phyloP scores from a whole-genome alignment of 2,888 invertebrate genomes.

The Ditula angustiorana region DNA sequence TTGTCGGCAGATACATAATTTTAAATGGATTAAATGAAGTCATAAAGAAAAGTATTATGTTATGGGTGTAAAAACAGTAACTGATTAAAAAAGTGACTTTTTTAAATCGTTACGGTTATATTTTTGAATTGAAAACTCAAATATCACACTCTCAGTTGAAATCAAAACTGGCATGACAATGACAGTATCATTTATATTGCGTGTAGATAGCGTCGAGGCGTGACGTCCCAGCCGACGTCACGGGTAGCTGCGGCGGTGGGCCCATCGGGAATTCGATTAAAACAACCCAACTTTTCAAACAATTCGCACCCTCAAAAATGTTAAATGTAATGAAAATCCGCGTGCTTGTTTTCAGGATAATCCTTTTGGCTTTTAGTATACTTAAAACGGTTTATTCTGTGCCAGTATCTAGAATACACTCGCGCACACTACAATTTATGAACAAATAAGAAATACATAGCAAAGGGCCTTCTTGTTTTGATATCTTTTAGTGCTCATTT shows the following conservation, averaged over 20 bases:
- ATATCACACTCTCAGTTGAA: background rate
- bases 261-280: constrained; percentile 68
- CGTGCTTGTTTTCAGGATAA: background rate
- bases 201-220: constrained; percentile 8
- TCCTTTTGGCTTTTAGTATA: background rate
- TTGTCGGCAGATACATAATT: too few species aligned
- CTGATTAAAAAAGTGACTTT: too few species aligned
- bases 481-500: too few species aligned
- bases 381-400: background rate
- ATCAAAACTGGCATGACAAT: background rate
- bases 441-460: too few species aligned
- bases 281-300: constrained; percentile 65
- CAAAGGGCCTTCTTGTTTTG: too few species aligned
- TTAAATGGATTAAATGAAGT: too few species aligned
- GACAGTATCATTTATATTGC: background rate
- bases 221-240: constrained; percentile 17
- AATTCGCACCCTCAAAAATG: constrained; percentile 54
- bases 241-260: background rate
- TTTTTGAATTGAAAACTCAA: too few species aligned
- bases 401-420: background rate
- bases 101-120: too few species aligned
- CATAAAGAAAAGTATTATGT: too few species aligned
- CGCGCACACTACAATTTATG: too few species aligned
- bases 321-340: constrained; percentile 63
- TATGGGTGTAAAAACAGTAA: too few species aligned